A percentile compares a stretch with the other conserved stretches of the same genome.
These are phyloP conservation scores for Champsocephalus gunnari DNA, from an alignment of 2,797 vertebrate species.

Conservation along the genomic window DNA sequence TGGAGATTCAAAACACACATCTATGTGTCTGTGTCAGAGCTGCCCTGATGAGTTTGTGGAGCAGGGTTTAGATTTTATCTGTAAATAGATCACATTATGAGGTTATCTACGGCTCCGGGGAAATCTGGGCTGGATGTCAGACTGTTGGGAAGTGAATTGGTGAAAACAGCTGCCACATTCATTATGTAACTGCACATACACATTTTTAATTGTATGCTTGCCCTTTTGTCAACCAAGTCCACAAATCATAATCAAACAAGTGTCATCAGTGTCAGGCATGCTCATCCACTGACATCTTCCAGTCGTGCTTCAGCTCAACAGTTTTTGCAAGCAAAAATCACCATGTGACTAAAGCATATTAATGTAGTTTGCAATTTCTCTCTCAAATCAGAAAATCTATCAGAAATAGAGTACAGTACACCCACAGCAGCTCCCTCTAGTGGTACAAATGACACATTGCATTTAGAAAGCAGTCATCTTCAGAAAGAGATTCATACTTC, in stretches of 20 bases:
- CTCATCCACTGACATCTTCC: neutral
- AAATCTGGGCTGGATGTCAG: slow-evolving; percentile 21
- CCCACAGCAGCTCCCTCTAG: slow-evolving; percentile 53
- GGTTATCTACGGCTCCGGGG: slow-evolving; percentile 27
- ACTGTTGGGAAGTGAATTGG: neutral
- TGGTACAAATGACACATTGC: slow-evolving; percentile 47
- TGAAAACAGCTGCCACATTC: neutral
- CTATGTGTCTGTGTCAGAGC: neutral
- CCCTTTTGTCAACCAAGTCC: neutral
- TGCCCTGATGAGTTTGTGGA: neutral
- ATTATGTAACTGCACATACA: neutral
- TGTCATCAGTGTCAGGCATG: neutral
- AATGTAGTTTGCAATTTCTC: neutral
- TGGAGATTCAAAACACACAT: neutral
- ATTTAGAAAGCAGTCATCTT: neutral
- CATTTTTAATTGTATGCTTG: neutral
- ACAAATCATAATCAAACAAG: neutral
- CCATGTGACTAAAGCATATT: neutral
- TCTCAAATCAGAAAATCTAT: neutral
- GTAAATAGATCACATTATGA: slow-evolving; percentile 13
- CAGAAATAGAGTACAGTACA: neutral
- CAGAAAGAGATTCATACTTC: neutral
- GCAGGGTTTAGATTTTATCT: slow-evolving; percentile 13
- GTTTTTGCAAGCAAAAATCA: neutral
- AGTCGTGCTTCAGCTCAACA: neutral